phyloP scores from a whole-genome alignment of 2,888 invertebrate genomes.

The Cheilosia urbana region DNA sequence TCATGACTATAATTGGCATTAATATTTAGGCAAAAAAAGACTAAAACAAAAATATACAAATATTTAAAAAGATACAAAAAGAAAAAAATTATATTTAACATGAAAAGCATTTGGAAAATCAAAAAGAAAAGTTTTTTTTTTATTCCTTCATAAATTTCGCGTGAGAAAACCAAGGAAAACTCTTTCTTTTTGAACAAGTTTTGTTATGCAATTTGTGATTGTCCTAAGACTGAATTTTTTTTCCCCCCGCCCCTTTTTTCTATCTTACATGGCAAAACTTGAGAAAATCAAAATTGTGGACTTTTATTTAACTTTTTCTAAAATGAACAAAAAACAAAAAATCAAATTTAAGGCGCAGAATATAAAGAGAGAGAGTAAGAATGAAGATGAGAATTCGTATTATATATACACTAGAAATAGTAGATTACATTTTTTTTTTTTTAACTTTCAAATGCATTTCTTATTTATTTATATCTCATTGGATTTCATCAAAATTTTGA shows the following conservation, averaged over 20 bases:
- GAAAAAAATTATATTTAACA: constrained; percentile 76
- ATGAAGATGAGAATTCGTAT: constrained; percentile 70
- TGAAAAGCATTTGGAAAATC: constrained; percentile 60
- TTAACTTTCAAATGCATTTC: constrained; percentile 58
- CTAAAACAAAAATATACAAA: constrained; percentile 75
- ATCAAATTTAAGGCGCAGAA: constrained; percentile 36
- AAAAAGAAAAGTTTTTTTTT: constrained; percentile 21
- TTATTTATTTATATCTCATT: constrained; percentile 70
- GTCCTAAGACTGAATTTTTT: constrained; percentile 80
- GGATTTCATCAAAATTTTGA: constrained; percentile 65
- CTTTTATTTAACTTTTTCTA: constrained; percentile 37
- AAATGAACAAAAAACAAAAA: constrained; percentile 41
- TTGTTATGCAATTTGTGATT: constrained; percentile 80
- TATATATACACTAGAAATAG: constrained; percentile 64
- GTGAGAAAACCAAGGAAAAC: constrained; percentile 17
- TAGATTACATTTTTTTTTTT: constrained; percentile 50
- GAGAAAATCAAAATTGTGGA: constrained; percentile 70
- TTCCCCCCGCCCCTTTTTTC: constrained; percentile 59
- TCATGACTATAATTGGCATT: constrained; percentile 76
- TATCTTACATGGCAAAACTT: constrained; percentile 68
- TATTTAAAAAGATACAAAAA: constrained; percentile 65
- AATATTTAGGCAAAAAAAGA: constrained; percentile 76
- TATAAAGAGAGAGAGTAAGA: constrained; percentile 64
- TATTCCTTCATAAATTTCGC: constrained; percentile 23
- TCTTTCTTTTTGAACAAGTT: constrained; percentile 64